Evolutionary conservation across 2,797 vertebrate genomes (phyloP), one percentile per base, ranked within the genome.

Genomic region (Rallus crepitans): DNA sequence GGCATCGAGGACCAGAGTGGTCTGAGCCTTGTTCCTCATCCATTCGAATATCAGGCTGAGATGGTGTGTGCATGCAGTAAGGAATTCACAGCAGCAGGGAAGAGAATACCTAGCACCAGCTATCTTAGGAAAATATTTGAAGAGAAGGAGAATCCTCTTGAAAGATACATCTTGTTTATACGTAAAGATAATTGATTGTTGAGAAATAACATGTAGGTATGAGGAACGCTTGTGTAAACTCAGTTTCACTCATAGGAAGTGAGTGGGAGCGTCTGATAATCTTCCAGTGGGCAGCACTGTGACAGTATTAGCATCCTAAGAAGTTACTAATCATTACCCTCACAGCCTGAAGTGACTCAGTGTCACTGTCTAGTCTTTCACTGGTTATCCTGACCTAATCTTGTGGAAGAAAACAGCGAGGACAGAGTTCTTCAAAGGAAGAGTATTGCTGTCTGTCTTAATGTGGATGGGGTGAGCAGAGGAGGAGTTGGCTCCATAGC

Each of bases 281-380:
- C 42, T 82, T 71, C 48, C 47, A 87, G 80, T 81, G 89, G 91
- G 87, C 78, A 96, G 91, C 59, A 2, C 55, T 18, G 48, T 53
- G 79, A 6, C 57, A 70, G 27, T 56, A 21, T 87, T 77, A 70
- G 56, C 52, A 7, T 11, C 24, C 42, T 69, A 52, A 89, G 92
- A 12, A 52, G 31, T 69, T 42, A n/a, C 76, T 45, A 45, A 71
- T 91, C 40, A 9, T 69, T 66, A 23, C 84, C 35, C 76, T 77
- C 9, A 3, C 61, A 59, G 82, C 24, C 77, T 79, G 42, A 4
- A 61, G 83, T 87, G 92, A 89, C 79, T 97, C 86, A 75, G 33
- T 21, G 75, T 28, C 71, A 11, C 75, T 63, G 92, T 23, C 85
- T 56, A 8, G 20, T 65, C 77, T 72, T 37, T 16, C 52, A 7